Conservation (phyloP, 1,140 invertebrate species). For the Zaprionus capensis region DNA sequence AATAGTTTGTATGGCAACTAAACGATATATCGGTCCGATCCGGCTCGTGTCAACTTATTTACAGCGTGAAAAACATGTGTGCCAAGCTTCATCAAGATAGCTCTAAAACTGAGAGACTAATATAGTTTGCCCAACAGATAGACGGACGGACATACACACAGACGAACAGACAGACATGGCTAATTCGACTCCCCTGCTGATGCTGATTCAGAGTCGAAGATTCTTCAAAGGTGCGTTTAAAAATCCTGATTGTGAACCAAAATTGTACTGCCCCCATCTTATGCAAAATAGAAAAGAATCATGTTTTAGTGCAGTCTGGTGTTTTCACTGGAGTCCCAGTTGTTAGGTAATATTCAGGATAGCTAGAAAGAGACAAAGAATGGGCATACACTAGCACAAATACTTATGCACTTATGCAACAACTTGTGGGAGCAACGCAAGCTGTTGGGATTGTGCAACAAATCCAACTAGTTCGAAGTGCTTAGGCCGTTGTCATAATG, state of each 20-base stretch:
- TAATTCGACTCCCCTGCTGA: no score
- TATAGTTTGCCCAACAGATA: no score
- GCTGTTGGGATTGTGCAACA: constrained; percentile 7
- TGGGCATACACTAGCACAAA: neutral
- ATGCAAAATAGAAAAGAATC: neutral
- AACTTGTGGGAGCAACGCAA: neutral
- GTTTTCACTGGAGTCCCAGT: neutral
- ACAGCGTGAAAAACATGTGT: no score
- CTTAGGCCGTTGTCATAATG: constrained; percentile 24
- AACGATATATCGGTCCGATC: no score
- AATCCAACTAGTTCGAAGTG: constrained; percentile 1
- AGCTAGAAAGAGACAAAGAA: neutral
- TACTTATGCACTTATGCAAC: constrained; percentile 3
- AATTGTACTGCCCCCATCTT: neutral
- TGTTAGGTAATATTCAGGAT: neutral
- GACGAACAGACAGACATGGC: no score
- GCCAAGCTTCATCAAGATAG: no score
- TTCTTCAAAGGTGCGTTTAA: no score
- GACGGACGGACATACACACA: no score
- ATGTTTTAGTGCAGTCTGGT: neutral
- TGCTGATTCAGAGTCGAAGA: no score
- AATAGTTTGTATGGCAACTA: no score
- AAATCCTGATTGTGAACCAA: neutral
- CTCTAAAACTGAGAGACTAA: no score
- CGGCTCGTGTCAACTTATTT: no score